phyloP scores from a whole-genome alignment of 2,888 invertebrate species.

The Caenorhabditis macrosperma region DNA sequence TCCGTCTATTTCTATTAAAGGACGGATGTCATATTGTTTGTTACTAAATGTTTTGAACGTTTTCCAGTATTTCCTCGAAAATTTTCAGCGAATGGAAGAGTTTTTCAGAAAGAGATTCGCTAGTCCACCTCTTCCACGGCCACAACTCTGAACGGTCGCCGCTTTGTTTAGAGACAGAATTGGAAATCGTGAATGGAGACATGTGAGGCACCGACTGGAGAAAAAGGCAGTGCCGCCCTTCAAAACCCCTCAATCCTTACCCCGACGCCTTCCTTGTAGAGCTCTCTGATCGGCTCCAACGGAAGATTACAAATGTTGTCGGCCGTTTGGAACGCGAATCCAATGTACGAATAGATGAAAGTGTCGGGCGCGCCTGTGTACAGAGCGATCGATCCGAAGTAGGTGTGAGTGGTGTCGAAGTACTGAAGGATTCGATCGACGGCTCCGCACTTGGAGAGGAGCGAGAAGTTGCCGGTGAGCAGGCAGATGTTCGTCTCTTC shows the following conservation, averaged over 20 bases:
- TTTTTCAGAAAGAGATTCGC: no score
- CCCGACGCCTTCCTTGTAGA: conserved; percentile 26
- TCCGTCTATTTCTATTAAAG: no score
- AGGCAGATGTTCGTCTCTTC: conserved; percentile 30
- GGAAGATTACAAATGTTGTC: conserved; percentile 24
- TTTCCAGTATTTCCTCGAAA: no score
- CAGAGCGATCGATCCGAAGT: conserved; percentile 26
- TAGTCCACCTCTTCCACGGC: no score
- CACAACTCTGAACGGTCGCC: no score
- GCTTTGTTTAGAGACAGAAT: no score
- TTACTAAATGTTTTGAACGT: no score
- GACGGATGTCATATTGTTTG: no score
- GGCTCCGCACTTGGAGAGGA: conserved; percentile 15
- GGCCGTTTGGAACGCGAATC: conserved; percentile 7
- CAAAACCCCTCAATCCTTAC: not conserved
- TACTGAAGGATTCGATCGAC: conserved; percentile 25
- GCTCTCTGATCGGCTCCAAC: conserved; percentile 26
- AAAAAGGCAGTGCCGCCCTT: no score
- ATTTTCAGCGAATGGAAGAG: no score
- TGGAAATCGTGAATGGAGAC: no score
- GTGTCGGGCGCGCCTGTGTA: conserved; percentile 11
- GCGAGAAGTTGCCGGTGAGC: conserved; percentile 18
- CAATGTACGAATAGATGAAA: conserved; percentile 37
- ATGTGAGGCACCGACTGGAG: no score
- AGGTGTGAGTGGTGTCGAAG: conserved; percentile 23